Percentiles rank a stretch among this genome's conserved stretches.
Conservation (phyloP, 2,797 vertebrate genomes). For the Garrulus glandarius region DNA sequence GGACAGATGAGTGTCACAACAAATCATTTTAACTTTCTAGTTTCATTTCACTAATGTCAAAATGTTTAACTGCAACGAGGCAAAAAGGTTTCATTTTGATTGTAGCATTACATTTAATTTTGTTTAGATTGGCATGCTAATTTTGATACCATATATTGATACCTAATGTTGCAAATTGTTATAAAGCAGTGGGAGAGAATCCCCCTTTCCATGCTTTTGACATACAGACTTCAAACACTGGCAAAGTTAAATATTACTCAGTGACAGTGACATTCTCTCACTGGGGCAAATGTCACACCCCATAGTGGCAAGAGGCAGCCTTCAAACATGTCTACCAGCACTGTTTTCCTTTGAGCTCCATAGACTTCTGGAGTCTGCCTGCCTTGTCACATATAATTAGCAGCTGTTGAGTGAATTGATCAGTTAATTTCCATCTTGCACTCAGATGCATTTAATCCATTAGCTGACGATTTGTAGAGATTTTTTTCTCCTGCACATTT, state of each 20-base stretch:
- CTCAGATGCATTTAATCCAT: constrained; percentile 66
- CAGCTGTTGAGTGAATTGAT: constrained; percentile 70
- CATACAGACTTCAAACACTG: not conserved
- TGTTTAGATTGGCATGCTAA: constrained; percentile 61
- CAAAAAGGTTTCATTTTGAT: constrained; percentile 35
- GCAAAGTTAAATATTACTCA: not conserved
- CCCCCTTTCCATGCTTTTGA: not conserved
- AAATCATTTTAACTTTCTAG: constrained; percentile 27
- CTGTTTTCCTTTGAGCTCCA: constrained; percentile 6
- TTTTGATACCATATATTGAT: constrained; percentile 50
- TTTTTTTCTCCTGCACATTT: constrained; percentile 27
- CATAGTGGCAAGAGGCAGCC: not conserved
- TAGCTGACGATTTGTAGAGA: constrained; percentile 62
- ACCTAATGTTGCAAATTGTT: constrained; percentile 23
- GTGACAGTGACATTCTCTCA: not conserved
- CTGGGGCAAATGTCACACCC: not conserved
- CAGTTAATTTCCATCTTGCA: constrained; percentile 66
- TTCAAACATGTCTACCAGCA: not conserved
- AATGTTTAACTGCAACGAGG: constrained; percentile 48
- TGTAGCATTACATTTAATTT: constrained; percentile 29
- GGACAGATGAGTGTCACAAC: constrained; percentile 36
- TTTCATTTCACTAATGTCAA: constrained; percentile 40
- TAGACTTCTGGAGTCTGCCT: constrained; percentile 5
- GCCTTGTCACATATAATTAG: constrained; percentile 69
- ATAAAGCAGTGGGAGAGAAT: not conserved